Evolutionary conservation across 2,888 invertebrate genomes (phyloP), one percentile per base, ranked within the genome.

Genomic region (Chrysina gloriosa): DNA sequence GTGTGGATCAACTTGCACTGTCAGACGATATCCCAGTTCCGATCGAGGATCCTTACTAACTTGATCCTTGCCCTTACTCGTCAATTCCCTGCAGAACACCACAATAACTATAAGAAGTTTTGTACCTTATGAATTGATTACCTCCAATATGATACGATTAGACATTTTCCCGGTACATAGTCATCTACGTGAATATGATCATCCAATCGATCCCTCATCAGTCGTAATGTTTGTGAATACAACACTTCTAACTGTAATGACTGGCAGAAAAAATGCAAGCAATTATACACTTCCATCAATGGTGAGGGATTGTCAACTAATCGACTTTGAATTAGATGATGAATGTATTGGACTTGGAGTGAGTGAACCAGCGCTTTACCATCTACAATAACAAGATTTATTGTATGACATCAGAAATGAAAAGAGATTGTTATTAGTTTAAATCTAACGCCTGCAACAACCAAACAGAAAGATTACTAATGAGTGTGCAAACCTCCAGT

Each of bases 111-210:
- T 11, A 1, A 2, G 0, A 14, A 3, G 14, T 11, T 42, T 0
- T 42, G 5, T 42, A 27, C 14, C 9, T 16, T 31, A 11, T 25
- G 6, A 7, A 54, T 34, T 47, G 25, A 73, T 76, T 81, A 91
- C 91, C 95, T 92, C 97, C 97, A 98, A 84, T 98, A 98, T 0
- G 96, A 96, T n/a, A 98, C 90, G 7, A 94, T 91, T 14, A 98
- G 86, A 79, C 93, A 92, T 75, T 92, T 92, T 14, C 97, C 97
- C 0, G 95, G 93, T 25, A 90, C 87, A 80, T 98, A 98, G 79
- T 95, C 94, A 78, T 97, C 97, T 2, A 96, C 93, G 77, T 92
- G 91, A 67, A 96, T 89, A 79, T 97, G 96, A 73, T 93, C 93
- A 69, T 95, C 93, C 19, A 98, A 85, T 4, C 97, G 88, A 78